These are phyloP conservation scores for Emydura subglobosa DNA, from an alignment of 2,113 vertebrate genomes.

Conservation along the genomic window DNA sequence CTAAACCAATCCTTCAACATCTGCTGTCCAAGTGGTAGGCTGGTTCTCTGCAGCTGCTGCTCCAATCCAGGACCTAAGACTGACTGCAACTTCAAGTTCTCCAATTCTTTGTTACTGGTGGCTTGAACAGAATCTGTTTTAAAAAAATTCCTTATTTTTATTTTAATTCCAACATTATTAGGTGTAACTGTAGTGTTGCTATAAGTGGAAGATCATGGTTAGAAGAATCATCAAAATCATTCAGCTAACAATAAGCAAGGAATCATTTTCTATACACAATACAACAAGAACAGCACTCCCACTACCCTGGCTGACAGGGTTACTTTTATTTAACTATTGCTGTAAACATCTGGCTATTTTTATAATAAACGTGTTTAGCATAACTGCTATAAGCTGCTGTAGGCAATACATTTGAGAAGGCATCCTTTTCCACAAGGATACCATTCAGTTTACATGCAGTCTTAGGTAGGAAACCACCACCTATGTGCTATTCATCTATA, in stretches of 20 bases:
- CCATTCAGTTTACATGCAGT: background rate
- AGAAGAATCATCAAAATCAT: background rate
- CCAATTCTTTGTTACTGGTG: constrained; percentile 53
- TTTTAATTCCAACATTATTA: background rate
- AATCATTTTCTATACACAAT: background rate
- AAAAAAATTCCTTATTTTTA: background rate
- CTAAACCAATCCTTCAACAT: constrained; percentile 73
- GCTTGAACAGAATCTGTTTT: constrained; percentile 74
- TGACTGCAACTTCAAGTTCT: constrained; percentile 51
- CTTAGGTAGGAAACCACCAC: background rate
- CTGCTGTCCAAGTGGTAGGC: constrained; percentile 36
- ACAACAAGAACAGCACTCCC: background rate
- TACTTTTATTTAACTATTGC: background rate
- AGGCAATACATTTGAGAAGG: background rate
- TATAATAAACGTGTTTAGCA: background rate
- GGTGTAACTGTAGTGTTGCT: background rate
- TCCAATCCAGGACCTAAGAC: constrained; percentile 35
- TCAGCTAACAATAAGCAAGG: background rate
- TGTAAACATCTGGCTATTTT: background rate
- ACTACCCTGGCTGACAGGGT: background rate
- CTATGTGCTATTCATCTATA: background rate
- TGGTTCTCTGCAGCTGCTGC: constrained; percentile 47
- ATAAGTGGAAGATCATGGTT: rapidly evolving
- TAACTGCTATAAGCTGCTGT: background rate
- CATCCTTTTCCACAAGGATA: background rate